Conservation (phyloP, 2,113 vertebrate genomes). For the Taxidea taxus region DNA sequence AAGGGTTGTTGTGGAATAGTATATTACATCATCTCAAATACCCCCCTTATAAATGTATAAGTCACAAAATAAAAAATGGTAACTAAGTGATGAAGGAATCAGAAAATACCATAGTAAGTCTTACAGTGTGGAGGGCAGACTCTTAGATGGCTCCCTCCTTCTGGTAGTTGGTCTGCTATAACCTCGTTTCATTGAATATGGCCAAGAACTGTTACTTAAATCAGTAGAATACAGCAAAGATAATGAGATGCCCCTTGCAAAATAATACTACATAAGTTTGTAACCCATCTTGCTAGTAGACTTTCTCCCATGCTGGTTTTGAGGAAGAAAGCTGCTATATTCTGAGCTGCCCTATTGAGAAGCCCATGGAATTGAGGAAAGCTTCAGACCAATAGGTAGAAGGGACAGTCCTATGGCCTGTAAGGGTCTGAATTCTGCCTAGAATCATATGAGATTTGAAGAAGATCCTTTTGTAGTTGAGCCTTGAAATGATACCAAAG, state of each 20-base stretch:
- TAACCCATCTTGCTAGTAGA: not conserved
- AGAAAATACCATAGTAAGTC: not conserved
- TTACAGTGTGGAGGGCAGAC: not conserved
- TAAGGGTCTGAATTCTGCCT: not conserved
- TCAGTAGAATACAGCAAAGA: not conserved
- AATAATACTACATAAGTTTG: not conserved
- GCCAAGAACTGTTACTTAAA: not conserved
- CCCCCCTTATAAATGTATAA: not conserved
- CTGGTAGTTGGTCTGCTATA: not conserved
- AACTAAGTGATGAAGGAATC: not conserved
- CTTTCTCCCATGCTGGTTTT: not conserved
- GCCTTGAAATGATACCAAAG: not conserved
- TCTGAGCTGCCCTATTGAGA: not conserved
- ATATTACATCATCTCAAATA: not conserved
- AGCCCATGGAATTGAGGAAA: not conserved
- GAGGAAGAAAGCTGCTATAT: not conserved
- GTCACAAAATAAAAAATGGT: not conserved
- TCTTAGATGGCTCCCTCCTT: not conserved
- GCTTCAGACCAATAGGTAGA: not conserved
- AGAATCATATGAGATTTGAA: not conserved
- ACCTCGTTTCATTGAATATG: not conserved
- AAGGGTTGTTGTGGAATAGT: not conserved
- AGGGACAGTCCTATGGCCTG: not conserved
- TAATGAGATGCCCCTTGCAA: not conserved
- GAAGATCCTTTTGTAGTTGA: not conserved